Evolutionary conservation across 2,113 vertebrate species (phyloP).

Genomic region (Scartelaos histophorus): DNA sequence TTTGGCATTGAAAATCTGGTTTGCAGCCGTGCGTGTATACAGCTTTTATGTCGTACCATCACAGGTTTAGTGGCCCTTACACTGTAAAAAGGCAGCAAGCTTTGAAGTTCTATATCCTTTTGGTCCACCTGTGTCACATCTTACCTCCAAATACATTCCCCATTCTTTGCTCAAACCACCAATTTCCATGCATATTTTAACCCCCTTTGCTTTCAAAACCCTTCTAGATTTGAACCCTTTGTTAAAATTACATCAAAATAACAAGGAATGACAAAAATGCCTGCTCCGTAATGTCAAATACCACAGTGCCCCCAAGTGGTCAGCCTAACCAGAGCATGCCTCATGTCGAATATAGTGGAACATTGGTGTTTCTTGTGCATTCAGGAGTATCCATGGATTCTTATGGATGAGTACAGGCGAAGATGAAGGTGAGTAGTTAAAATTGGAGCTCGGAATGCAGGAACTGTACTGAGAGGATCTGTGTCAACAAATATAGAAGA

Average conservation of each 20-base stretch:
- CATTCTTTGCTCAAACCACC: constrained; percentile 30
- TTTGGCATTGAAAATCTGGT: constrained; percentile 57
- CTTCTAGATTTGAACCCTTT: constrained; percentile 41
- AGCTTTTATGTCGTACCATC: constrained; percentile 49
- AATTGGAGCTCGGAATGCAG: constrained; percentile 30
- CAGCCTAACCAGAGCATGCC: neutral
- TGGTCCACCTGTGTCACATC: constrained; percentile 6
- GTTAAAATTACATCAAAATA: constrained; percentile 40
- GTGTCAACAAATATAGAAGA: constrained; percentile 39
- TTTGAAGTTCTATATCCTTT: constrained; percentile 23
- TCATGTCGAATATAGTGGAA: constrained; percentile 2
- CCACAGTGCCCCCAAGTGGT: constrained; percentile 77
- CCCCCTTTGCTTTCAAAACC: constrained; percentile 19
- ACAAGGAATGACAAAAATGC: constrained; percentile 12
- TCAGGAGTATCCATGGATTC: constrained; percentile 30
- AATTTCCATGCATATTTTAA: constrained; percentile 38
- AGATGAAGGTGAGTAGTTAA: constrained; percentile 54
- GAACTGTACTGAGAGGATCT: constrained; percentile 19
- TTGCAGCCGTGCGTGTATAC: constrained; percentile 46
- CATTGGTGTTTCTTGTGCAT: constrained; percentile 16
- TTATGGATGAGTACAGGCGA: constrained; percentile 42
- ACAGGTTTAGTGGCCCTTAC: constrained; percentile 36
- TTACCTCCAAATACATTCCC: constrained; percentile 13
- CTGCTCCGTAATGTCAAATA: constrained; percentile 34
- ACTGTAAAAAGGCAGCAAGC: constrained; percentile 36